Percentiles rank a stretch among this genome's conserved stretches.
phyloP scores from a whole-genome alignment of 2,888 invertebrate species.

The Callyntrura guangdongensis region DNA sequence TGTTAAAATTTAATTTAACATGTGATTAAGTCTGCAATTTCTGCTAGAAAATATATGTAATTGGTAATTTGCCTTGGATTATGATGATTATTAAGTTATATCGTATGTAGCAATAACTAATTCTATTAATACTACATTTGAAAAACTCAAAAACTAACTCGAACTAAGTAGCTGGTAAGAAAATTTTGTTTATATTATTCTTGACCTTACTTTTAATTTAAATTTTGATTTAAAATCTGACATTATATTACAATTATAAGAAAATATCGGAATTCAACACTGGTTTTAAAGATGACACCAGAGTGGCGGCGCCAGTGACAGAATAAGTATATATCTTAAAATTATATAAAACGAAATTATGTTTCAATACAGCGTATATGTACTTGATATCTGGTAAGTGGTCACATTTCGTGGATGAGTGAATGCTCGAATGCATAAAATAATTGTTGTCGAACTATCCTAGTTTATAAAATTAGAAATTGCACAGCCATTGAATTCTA shows the following conservation, averaged over 20 bases:
- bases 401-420: not conserved
- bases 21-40: constrained; percentile 50
- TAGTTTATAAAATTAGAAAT: not conserved
- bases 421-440: not conserved
- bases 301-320: too few relatives aligned
- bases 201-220: constrained; percentile 6
- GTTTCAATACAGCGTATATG: constrained; percentile 18
- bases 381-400: constrained; percentile 1
- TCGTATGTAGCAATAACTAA: constrained; percentile 41
- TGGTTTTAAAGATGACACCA: constrained; percentile 12
- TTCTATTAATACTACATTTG: not conserved
- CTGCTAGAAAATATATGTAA: constrained; percentile 5
- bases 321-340: not conserved
- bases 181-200: not conserved
- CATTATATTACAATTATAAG: constrained; percentile 6
- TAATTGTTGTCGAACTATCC: not conserved
- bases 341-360: constrained; percentile 33
- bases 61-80: constrained; percentile 59
- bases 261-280: not conserved
- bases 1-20: constrained; percentile 4
- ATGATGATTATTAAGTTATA: constrained; percentile 30
- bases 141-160: constrained; percentile 32
- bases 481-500: not conserved
- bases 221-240: constrained; percentile 37
- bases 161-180: not conserved